A percentile compares a stretch with the other conserved stretches of the same genome.
These are phyloP conservation scores for Drosophila repleta DNA, from an alignment of 1,140 invertebrate species.

Conservation along the genomic window DNA sequence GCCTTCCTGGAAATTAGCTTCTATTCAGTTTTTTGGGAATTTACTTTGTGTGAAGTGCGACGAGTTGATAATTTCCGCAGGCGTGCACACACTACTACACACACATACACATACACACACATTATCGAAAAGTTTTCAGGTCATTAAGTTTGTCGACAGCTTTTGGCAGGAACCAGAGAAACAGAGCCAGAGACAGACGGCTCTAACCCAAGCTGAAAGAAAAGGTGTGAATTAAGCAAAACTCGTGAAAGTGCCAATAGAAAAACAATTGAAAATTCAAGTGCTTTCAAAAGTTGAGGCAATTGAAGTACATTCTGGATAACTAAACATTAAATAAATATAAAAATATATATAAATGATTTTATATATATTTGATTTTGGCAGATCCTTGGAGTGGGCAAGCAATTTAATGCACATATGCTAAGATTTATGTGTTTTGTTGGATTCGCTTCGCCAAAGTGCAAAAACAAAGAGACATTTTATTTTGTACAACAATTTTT, in stretches of 20 bases:
- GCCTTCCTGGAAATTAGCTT: constrained; percentile 69
- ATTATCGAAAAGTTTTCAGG: constrained; percentile 82
- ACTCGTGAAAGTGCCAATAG: constrained; percentile 47
- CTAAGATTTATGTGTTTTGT: constrained; percentile 79
- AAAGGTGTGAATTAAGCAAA: constrained; percentile 49
- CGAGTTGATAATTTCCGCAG: constrained; percentile 76
- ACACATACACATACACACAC: constrained; percentile 30
- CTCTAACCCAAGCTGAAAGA: background rate
- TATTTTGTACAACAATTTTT: constrained; percentile 69
- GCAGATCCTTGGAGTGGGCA: background rate
- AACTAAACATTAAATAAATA: background rate
- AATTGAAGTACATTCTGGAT: constrained; percentile 60
- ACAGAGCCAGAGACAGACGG: constrained; percentile 17
- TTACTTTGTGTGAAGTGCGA: constrained; percentile 56
- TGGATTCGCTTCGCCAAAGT: constrained; percentile 59
- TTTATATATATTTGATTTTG: background rate
- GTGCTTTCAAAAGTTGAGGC: constrained; percentile 21
- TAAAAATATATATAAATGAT: background rate
- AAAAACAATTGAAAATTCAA: constrained; percentile 78
- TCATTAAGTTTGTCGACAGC: constrained; percentile 78
- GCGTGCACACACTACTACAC: constrained; percentile 25
- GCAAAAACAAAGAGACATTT: constrained; percentile 75
- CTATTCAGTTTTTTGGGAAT: constrained; percentile 40
- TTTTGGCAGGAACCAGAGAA: constrained; percentile 30
- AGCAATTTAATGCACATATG: constrained; percentile 80